phyloP scores from a whole-genome alignment of 2,797 vertebrate species.

The Chelon auratus region DNA sequence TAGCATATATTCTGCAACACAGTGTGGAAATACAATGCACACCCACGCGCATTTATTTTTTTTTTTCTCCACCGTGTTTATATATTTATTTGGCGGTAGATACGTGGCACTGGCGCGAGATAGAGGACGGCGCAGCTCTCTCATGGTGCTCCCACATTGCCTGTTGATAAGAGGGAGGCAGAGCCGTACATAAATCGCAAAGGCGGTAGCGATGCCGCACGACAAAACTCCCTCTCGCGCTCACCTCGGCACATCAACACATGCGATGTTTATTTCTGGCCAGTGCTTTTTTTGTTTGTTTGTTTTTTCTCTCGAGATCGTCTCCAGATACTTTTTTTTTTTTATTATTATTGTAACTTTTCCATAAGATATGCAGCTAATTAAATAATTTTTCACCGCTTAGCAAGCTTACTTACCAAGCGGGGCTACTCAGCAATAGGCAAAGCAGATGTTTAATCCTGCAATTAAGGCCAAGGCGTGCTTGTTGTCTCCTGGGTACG shows the following conservation, averaged over 20 bases:
- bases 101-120: constrained; percentile 45
- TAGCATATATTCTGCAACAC: constrained; percentile 74
- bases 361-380: constrained; percentile 74
- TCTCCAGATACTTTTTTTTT: constrained; percentile 29
- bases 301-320: constrained; percentile 33
- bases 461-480: constrained; percentile 72
- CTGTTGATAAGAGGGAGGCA: constrained; percentile 57
- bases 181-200: constrained; percentile 44
- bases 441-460: constrained; percentile 80
- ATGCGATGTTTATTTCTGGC: constrained; percentile 20
- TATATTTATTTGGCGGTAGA: constrained; percentile 69
- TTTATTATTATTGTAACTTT: constrained; percentile 35
- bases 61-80: constrained; percentile 17
- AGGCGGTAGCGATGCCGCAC: constrained; percentile 25
- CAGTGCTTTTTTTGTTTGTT: constrained; percentile 2
- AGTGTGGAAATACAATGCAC: constrained; percentile 73
- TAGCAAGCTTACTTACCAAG: constrained; percentile 71
- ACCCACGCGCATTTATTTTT: constrained; percentile 62
- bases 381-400: constrained; percentile 77
- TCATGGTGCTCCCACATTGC: constrained; percentile 39
- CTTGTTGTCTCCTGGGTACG: constrained; percentile 59
- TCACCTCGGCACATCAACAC: constrained; percentile 15
- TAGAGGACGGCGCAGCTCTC: constrained; percentile 38
- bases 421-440: constrained; percentile 62
- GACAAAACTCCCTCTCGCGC: constrained; percentile 40